phyloP scores from a whole-genome alignment of 2,113 vertebrate genomes.

The Plotosus lineatus region DNA sequence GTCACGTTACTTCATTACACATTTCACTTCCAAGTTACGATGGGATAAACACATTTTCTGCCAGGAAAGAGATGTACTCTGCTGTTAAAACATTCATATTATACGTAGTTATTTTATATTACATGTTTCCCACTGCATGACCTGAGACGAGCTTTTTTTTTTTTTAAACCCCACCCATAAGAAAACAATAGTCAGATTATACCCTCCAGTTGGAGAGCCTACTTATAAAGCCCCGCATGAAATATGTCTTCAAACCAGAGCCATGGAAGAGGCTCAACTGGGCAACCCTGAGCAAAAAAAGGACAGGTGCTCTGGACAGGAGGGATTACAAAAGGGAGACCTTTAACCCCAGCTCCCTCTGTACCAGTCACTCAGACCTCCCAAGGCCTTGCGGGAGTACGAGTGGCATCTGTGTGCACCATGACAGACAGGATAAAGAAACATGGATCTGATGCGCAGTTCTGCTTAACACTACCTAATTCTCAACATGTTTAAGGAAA shows the following conservation, averaged over 20 bases:
- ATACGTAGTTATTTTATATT: not conserved
- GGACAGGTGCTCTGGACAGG: slow-evolving; percentile 39
- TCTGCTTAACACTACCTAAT: not conserved
- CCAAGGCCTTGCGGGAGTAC: not conserved
- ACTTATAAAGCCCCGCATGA: not conserved
- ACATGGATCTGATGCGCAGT: not conserved
- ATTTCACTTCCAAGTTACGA: not conserved
- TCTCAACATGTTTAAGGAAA: not conserved
- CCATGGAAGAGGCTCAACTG: not conserved
- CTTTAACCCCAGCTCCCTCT: slow-evolving; percentile 20
- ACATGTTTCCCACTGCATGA: not conserved
- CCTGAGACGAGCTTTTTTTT: not conserved
- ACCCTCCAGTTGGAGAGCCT: not conserved
- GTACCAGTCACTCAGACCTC: slow-evolving; percentile 24
- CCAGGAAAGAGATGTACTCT: not conserved
- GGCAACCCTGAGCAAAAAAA: not conserved
- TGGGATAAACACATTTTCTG: not conserved
- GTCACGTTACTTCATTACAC: not conserved
- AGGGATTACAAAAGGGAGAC: slow-evolving; percentile 26
- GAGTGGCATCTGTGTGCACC: slow-evolving; percentile 8
- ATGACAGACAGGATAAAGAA: not conserved
- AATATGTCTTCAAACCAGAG: not conserved
- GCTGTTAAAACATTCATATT: slow-evolving; percentile 10
- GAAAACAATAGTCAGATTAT: slow-evolving; percentile 28
- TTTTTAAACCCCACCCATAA: too few relatives aligned